Evolutionary conservation across 2,888 invertebrate species (phyloP).

Genomic region (Eristalis arbustorum): DNA sequence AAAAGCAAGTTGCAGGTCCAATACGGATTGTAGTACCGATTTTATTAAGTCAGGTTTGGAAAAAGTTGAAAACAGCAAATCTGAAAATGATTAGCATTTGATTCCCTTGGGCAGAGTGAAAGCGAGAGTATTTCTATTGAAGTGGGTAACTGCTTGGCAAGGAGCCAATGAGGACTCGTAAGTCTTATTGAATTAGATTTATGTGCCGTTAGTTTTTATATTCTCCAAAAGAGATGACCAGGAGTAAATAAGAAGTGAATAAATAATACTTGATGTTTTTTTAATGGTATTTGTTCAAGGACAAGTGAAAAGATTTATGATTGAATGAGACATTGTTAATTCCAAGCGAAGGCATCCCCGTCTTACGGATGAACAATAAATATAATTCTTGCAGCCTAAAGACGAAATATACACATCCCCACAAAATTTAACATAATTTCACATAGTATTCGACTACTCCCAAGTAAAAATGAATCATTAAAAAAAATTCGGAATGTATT

Average conservation of each 20-base stretch:
- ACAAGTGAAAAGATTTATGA: no score
- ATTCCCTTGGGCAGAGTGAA: not conserved
- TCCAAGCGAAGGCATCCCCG: no score
- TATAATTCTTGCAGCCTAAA: not conserved
- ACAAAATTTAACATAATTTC: not conserved
- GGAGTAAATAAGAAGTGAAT: not conserved
- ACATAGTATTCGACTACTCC: not conserved
- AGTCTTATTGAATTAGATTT: not conserved
- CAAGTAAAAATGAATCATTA: not conserved
- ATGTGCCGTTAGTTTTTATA: not conserved
- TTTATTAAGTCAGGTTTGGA: no score
- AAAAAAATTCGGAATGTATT: not conserved
- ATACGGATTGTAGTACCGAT: no score
- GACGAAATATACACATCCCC: not conserved
- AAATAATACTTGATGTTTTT: not conserved
- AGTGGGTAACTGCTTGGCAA: not conserved
- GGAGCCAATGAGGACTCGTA: not conserved
- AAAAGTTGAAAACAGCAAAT: not conserved
- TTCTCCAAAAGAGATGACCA: not conserved
- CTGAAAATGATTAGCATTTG: not conserved
- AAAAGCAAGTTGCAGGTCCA: no score
- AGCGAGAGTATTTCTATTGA: not conserved
- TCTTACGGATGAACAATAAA: not conserved
- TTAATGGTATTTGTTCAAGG: not conserved
- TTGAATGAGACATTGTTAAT: no score